These are phyloP conservation scores for Egretta garzetta DNA, from an alignment of 2,113 vertebrate genomes.

Conservation along the genomic window DNA sequence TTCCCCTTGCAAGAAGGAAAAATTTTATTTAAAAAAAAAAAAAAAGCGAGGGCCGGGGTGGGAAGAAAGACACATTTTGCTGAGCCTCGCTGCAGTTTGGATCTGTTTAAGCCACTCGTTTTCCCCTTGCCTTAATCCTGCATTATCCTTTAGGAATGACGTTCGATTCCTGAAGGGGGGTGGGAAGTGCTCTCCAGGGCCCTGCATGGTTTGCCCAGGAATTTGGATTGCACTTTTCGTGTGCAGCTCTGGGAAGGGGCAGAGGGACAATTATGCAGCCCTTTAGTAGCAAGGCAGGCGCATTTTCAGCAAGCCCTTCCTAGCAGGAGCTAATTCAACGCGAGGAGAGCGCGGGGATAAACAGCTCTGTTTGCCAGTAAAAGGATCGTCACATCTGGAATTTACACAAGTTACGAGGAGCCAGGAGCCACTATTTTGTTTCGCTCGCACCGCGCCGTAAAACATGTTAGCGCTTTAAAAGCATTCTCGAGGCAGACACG, in stretches of 20 bases:
- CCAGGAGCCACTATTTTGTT: slow-evolving; percentile 54
- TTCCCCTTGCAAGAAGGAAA: not conserved
- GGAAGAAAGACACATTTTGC: not conserved
- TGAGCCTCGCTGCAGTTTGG: not conserved
- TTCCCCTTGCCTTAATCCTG: slow-evolving; percentile 58
- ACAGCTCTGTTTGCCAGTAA: slow-evolving; percentile 21
- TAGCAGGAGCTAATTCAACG: slow-evolving; percentile 13
- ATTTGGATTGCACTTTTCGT: slow-evolving; percentile 47
- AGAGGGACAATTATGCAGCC: slow-evolving; percentile 35
- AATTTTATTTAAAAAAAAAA: not conserved
- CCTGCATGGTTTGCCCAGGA: slow-evolving; percentile 37
- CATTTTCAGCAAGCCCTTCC: slow-evolving; percentile 11
- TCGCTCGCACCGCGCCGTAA: not conserved
- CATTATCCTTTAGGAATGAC: slow-evolving; percentile 55
- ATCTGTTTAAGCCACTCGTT: slow-evolving; percentile 46
- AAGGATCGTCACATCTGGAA: slow-evolving; percentile 60
- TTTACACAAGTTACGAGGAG: slow-evolving; percentile 42
- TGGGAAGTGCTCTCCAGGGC: slow-evolving; percentile 25
- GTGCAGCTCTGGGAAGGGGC: not conserved
- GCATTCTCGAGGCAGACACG: not conserved
- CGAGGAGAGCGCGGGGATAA: not conserved
- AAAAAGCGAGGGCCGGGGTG: not conserved
- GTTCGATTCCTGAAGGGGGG: slow-evolving; percentile 28
- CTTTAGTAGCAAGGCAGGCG: not conserved
- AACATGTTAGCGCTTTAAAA: slow-evolving; percentile 26